phyloP scores from a whole-genome alignment of 2,888 invertebrate species.

The Chesias legatella region DNA sequence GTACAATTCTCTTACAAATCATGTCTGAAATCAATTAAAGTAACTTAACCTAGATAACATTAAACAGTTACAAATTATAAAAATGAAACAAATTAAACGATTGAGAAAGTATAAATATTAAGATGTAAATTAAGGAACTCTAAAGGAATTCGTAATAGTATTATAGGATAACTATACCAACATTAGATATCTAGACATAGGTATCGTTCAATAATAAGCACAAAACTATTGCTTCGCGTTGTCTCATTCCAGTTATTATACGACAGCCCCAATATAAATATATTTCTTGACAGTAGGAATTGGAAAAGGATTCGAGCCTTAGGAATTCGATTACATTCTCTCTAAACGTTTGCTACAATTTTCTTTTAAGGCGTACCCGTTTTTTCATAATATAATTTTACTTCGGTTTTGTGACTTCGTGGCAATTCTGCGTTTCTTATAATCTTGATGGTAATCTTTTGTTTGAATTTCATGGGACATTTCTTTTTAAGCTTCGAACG shows the following conservation, averaged over 20 bases:
- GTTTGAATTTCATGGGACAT: constrained; percentile 13
- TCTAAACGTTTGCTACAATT: constrained; percentile 37
- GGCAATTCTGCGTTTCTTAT: constrained; percentile 22
- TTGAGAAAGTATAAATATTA: too few species aligned
- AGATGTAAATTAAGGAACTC: too few species aligned
- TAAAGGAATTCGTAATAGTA: too few species aligned
- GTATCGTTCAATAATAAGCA: background rate
- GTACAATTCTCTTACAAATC: too few species aligned
- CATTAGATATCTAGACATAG: background rate
- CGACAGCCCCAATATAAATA: constrained; percentile 46
- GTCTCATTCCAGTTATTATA: constrained; percentile 43
- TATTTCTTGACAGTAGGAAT: constrained; percentile 47
- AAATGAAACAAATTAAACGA: too few species aligned
- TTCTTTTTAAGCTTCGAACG: background rate
- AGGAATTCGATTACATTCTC: constrained; percentile 47
- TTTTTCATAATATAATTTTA: constrained; percentile 39
- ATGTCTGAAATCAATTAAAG: too few species aligned
- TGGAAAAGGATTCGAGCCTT: constrained; percentile 39
- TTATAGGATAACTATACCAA: background rate
- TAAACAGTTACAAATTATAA: too few species aligned
- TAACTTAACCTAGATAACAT: too few species aligned
- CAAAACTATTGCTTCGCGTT: constrained; percentile 7
- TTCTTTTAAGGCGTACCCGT: constrained; percentile 36
- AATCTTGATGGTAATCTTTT: constrained; percentile 15
- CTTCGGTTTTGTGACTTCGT: constrained; percentile 30